A percentile compares a stretch with the other conserved stretches of the same genome.
phyloP scores from a whole-genome alignment of 2,113 vertebrate species.

The Hystrix brachyura region DNA sequence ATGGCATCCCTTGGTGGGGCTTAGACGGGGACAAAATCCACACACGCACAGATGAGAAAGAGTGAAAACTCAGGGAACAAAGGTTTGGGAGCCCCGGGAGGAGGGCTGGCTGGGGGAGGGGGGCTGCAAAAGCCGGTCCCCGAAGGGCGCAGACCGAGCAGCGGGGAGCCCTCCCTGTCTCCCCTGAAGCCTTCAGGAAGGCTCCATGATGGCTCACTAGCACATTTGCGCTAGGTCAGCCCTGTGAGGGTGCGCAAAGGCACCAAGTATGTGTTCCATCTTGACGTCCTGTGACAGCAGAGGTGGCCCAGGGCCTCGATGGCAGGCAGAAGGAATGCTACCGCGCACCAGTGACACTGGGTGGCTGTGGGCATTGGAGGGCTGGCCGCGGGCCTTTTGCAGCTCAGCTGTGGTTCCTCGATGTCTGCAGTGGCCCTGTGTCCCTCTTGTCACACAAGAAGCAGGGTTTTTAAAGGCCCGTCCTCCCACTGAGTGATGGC shows the following conservation, averaged over 20 bases:
- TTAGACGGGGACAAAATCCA: neutral
- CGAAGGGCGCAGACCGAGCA: too few relatives aligned
- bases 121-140: too few relatives aligned
- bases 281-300: neutral
- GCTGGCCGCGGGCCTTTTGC: neutral
- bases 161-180: accelerated
- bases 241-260: neutral
- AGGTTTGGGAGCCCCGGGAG: neutral
- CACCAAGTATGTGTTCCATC: neutral
- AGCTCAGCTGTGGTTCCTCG: neutral
- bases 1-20: neutral
- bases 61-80: neutral
- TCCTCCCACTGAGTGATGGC: neutral
- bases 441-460: neutral
- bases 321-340: neutral
- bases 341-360: neutral
- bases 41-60: neutral
- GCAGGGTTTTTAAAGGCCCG: neutral
- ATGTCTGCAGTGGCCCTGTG: neutral
- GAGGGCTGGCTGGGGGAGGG: neutral
- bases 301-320: neutral
- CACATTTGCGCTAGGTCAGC: neutral
- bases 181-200: neutral
- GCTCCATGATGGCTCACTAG: neutral
- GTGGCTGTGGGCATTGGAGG: neutral